These are phyloP conservation scores for Zelleria hepariella DNA, from an alignment of 2,888 invertebrate species.

Conservation along the genomic window DNA sequence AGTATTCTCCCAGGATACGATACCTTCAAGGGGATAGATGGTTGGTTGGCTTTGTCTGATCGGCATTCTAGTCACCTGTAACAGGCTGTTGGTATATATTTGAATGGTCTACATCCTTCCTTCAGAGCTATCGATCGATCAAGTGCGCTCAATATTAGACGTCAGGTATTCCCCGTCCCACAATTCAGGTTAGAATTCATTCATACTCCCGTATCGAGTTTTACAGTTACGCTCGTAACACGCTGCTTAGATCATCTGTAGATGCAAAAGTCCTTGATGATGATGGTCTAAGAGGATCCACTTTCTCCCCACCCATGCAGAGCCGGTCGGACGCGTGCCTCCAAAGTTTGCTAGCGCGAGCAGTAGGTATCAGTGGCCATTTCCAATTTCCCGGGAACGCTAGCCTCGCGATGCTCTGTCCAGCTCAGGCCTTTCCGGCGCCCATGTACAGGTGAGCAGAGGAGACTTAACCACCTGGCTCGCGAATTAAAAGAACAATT, in stretches of 20 bases:
- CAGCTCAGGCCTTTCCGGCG: constrained; percentile 80
- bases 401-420: constrained; percentile 75
- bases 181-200: constrained; percentile 30
- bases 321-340: constrained; percentile 77
- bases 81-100: no score
- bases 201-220: no score
- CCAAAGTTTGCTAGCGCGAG: constrained; percentile 74
- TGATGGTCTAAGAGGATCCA: constrained; percentile 25
- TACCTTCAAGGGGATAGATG: no score
- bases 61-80: no score
- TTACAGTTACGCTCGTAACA: no score
- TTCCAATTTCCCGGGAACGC: constrained; percentile 71
- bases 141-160: no score
- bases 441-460: constrained; percentile 78
- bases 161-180: constrained; percentile 73
- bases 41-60: no score
- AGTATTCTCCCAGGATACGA: no score
- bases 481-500: constrained; percentile 9
- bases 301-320: constrained; percentile 74
- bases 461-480: not conserved
- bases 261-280: no score
- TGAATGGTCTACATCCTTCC: no score
- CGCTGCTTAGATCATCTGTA: no score
- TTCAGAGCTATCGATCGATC: no score
- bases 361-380: constrained; percentile 74